These are phyloP conservation scores for Mormoops blainvillei DNA, from an alignment of 2,113 vertebrate genomes.

Conservation along the genomic window DNA sequence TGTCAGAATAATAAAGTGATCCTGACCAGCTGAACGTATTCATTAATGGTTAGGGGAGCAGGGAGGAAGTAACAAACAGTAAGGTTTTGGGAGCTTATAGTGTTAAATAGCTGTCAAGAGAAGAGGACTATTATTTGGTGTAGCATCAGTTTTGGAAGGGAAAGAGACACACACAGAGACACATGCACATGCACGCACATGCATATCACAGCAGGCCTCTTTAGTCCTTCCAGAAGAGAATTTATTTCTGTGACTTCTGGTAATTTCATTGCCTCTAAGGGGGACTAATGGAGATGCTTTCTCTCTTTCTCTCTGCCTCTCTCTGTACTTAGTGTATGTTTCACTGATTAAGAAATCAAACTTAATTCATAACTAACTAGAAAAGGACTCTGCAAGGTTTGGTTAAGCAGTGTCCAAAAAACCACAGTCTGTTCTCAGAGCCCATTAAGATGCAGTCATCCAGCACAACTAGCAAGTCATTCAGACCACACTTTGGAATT, in stretches of 20 bases:
- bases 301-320: neutral
- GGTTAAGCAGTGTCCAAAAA: slow-evolving; percentile 48
- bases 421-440: neutral
- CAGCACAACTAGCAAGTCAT: slow-evolving; percentile 67
- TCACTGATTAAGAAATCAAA: neutral
- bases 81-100: neutral
- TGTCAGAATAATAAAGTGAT: slow-evolving; percentile 55
- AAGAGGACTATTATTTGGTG: neutral
- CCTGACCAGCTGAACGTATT: neutral
- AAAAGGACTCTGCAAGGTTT: slow-evolving; percentile 11
- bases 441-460: slow-evolving; percentile 62
- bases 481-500: slow-evolving; percentile 74
- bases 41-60: neutral
- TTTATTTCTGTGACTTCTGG: neutral
- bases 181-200: neutral
- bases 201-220: neutral
- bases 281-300: neutral
- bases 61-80: neutral
- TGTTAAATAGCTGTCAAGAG: neutral
- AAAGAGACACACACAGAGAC: neutral
- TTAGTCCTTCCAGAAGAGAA: neutral
- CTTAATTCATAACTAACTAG: neutral
- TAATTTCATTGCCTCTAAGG: neutral
- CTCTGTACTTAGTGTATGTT: neutral
- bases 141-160: neutral